These are phyloP conservation scores for Gouania willdenowi DNA, from an alignment of 2,797 vertebrate genomes.

Conservation along the genomic window DNA sequence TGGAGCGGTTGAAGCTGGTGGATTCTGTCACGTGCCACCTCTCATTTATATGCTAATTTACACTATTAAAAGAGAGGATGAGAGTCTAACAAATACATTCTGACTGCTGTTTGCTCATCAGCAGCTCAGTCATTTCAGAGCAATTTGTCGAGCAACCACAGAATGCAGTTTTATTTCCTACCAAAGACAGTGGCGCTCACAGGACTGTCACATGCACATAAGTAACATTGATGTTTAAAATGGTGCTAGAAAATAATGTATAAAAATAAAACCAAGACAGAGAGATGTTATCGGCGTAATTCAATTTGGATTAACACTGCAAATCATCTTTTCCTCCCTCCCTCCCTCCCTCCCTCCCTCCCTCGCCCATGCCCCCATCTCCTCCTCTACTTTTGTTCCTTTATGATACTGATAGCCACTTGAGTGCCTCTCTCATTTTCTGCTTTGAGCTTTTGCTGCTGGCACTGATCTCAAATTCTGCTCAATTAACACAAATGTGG, in stretches of 20 bases:
- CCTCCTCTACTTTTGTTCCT: slow-evolving; percentile 41
- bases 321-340: slow-evolving; percentile 53
- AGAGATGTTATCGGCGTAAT: slow-evolving; percentile 57
- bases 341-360: slow-evolving; percentile 18
- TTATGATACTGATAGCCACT: slow-evolving; percentile 54
- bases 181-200: too few species aligned
- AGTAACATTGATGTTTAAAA: slow-evolving; percentile 3
- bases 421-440: slow-evolving; percentile 44
- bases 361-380: slow-evolving; percentile 17
- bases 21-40: slow-evolving; percentile 81
- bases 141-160: not conserved
- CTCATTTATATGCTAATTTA: slow-evolving; percentile 94
- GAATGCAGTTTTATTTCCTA: not conserved
- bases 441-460: slow-evolving; percentile 19
- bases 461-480: slow-evolving; percentile 30
- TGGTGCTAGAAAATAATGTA: slow-evolving; percentile 17
- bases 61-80: slow-evolving; percentile 57
- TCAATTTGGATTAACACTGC: slow-evolving; percentile 60
- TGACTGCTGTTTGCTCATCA: slow-evolving; percentile 58
- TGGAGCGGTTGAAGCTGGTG: slow-evolving; percentile 66
- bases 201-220: too few species aligned
- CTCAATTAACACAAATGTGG: slow-evolving; percentile 39
- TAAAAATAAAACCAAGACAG: slow-evolving; percentile 36
- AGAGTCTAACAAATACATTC: slow-evolving; percentile 40
- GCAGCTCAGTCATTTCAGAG: slow-evolving; percentile 29